Evolutionary conservation across 2,888 invertebrate genomes (phyloP), one percentile per base, ranked within the genome.

Genomic region (Notocelia uddmanniana): DNA sequence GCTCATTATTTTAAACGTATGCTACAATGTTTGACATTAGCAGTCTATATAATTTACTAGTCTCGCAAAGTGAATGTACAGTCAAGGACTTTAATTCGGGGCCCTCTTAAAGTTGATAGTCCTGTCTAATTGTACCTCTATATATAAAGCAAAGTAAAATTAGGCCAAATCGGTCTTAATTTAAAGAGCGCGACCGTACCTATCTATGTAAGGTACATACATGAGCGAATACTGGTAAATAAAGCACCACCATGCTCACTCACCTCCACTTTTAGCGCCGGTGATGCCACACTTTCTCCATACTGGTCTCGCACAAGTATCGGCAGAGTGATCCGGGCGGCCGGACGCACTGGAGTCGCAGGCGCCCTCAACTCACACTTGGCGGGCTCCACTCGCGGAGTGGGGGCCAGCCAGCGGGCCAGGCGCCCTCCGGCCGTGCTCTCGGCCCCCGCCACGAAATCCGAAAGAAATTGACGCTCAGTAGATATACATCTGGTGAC

Each of bases 381-480:
- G 74, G 95, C 84, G 0, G 98, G 98, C 89, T 99, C 99, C 60
- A 99, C 97, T 77, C 97, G 96, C 31, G 98, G 96, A 81, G 98
- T 98, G 1, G 98, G 98, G 84, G 98, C 98, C 70, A 99, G 92
- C 99, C 99, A 99, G 84, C 97, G 96, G 0, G 99, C 98, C 76
- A 99, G 93, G 68, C 99, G 95, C 5, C 98, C 99, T 0, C 99
- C 99, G 1, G 98, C 97, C 0, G 96, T 95, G 11, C 97, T 97
- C 21, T 97, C 96, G 0, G 96, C 96, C 70, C 98, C 98, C 41
- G 96, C 95, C 63, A 99, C 98, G 85, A 99, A 98, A 86, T 99
- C 99, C 73, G 97, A 96, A 67, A 99, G 95, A 88, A 99, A 99
- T 76, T 98, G 96, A 8, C 98, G 95, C 87, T 99, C 98, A 85